Conservation (phyloP, 2,888 invertebrate genomes). For the Cyclophora albipunctata region DNA sequence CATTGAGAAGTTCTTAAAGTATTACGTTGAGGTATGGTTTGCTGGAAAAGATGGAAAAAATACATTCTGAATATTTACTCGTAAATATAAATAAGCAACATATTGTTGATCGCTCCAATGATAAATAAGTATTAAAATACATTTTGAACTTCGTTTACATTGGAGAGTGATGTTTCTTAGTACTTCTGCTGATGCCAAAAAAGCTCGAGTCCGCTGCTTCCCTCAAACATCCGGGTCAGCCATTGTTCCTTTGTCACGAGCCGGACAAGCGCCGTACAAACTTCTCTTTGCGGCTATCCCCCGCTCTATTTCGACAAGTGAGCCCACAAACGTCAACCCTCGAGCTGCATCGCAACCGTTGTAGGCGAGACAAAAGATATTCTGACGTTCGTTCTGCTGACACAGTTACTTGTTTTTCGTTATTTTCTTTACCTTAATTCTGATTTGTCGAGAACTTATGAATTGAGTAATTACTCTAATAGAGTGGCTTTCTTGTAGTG, state of each 20-base stretch:
- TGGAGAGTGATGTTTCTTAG: constrained; percentile 7
- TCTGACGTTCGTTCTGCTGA: constrained; percentile 38
- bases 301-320: constrained; percentile 23
- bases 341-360: constrained; percentile 24
- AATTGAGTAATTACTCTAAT: constrained; percentile 41
- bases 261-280: constrained; percentile 47
- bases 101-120: too few relatives aligned
- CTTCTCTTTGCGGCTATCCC: constrained; percentile 37
- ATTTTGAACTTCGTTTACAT: not conserved
- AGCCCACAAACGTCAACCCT: constrained; percentile 15
- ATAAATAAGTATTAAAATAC: too few relatives aligned
- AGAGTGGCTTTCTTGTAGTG: constrained; percentile 10
- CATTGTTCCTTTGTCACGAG: constrained; percentile 61
- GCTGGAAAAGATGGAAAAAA: not conserved
- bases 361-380: constrained; percentile 42
- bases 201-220: constrained; percentile 48
- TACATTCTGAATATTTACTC: too few relatives aligned
- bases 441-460: constrained; percentile 27
- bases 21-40: not conserved
- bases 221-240: constrained; percentile 59
- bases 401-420: constrained; percentile 41
- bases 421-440: constrained; percentile 27
- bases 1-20: constrained; percentile 2
- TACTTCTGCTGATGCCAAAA: constrained; percentile 29
- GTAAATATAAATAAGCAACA: too few relatives aligned